Evolutionary conservation across 2,797 vertebrate species (phyloP).

Genomic region (Mallotus villosus): DNA sequence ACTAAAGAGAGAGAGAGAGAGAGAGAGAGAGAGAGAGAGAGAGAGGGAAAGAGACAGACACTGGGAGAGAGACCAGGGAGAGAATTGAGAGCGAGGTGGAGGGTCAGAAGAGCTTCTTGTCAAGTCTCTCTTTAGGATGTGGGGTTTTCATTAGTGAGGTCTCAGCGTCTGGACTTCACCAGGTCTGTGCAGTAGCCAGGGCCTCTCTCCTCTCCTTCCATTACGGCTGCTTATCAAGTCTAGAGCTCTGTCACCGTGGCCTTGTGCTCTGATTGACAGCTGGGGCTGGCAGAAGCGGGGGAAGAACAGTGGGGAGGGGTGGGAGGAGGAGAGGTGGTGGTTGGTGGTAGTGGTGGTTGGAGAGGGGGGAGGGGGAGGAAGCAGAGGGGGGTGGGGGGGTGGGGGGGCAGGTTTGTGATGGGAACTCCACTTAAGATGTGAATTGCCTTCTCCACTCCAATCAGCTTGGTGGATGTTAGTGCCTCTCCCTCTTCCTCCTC

Average conservation of each 20-base stretch:
- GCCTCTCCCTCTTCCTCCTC: constrained; percentile 86
- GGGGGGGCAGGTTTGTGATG: constrained; percentile 75
- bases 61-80: background rate
- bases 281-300: constrained; percentile 81
- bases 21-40: background rate
- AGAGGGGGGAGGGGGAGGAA: constrained; percentile 1
- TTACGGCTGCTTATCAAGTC: constrained; percentile 49
- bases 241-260: constrained; percentile 40
- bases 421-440: constrained; percentile 94
- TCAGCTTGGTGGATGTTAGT: constrained; percentile 99
- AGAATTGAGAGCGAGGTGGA: background rate
- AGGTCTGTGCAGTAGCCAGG: no score
- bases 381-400: constrained; percentile 49
- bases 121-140: no score
- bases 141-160: background rate
- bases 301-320: background rate
- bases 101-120: background rate
- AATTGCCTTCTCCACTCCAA: constrained; percentile 99
- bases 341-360: constrained; percentile 50
- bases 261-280: constrained; percentile 85
- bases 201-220: background rate
- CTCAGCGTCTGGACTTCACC: background rate
- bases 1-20: constrained; percentile 5
- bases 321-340: constrained; percentile 48
- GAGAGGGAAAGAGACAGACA: background rate